Base-by-base conservation (phyloP, 2,888 invertebrate species). In the Kuschelorhynchus macadamiae region DNA sequence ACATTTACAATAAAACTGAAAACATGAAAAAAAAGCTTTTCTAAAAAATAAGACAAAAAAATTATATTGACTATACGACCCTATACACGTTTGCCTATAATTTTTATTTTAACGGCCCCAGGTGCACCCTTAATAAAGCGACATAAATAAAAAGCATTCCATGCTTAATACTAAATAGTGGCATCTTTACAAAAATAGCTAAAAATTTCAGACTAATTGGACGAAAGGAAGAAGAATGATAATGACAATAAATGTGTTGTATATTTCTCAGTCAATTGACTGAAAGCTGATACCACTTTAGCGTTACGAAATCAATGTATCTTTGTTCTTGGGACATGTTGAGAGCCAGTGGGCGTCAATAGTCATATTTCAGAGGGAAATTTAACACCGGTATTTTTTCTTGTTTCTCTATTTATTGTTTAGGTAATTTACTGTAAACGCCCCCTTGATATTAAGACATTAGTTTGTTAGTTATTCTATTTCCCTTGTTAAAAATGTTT, bases 121-220 rank as follows among this genome's bases (percentile, higher is more conserved):
- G n/a, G n/a, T n/a, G n/a, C n/a, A n/a, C n/a, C n/a, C n/a, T n/a
- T n/a, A n/a, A n/a, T n/a, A n/a, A n/a, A n/a, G n/a, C n/a, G n/a
- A n/a, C n/a, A n/a, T n/a, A n/a, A n/a, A n/a, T n/a, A n/a, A n/a
- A n/a, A n/a, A n/a, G n/a, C n/a, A n/a, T n/a, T n/a, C n/a, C n/a
- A n/a, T n/a, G n/a, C n/a, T n/a, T n/a, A n/a, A n/a, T n/a, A n/a
- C n/a, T n/a, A n/a, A n/a, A n/a, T n/a, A n/a, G n/a, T n/a, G n/a
- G n/a, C n/a, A n/a, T n/a, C 92, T 17, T 30, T 30, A 32, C 47
- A 63, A 63, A 55, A 47, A 65, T 65, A 65, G n/a, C 44, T 30
- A 60, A 36, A 41, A 41, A 47, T 18, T 8, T 9, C 36, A 3
- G 7, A 25, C 64, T 64, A 69, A 69, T 69, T 69, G 14, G 64